A percentile compares a stretch with the other conserved stretches of the same genome.
Evolutionary conservation across 2,797 vertebrate genomes (phyloP).

Genomic region (Platalea minor): DNA sequence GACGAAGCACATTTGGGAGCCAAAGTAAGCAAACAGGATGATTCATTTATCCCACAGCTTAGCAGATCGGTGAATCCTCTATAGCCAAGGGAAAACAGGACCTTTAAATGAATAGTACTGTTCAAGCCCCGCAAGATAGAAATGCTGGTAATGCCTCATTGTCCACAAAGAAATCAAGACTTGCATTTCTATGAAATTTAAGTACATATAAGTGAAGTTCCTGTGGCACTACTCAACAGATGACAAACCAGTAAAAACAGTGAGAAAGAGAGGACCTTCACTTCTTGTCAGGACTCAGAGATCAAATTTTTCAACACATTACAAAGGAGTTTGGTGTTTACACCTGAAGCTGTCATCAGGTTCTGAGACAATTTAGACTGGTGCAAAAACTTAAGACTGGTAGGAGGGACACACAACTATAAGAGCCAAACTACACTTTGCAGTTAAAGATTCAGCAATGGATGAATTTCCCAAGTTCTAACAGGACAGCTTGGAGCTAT

Average conservation of each 20-base stretch:
- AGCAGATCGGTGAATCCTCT: background rate
- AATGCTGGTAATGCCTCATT: background rate
- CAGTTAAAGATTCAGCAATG: background rate
- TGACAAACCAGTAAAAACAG: background rate
- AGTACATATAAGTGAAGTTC: background rate
- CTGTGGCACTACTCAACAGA: background rate
- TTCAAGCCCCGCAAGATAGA: background rate
- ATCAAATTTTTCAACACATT: background rate
- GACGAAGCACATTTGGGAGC: background rate
- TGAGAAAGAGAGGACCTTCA: background rate
- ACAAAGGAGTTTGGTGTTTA: background rate
- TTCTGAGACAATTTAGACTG: background rate
- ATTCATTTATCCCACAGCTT: background rate
- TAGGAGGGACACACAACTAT: background rate
- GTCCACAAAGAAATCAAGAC: background rate
- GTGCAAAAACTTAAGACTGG: background rate
- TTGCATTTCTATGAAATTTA: background rate
- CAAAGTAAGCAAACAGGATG: constrained; percentile 57
- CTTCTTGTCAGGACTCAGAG: background rate
- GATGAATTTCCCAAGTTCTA: background rate
- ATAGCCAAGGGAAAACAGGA: background rate
- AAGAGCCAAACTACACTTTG: background rate
- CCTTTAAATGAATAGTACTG: rapidly evolving
- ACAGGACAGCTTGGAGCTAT: background rate
- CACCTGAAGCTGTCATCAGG: background rate